Percentiles rank a stretch among this genome's conserved stretches.
Evolutionary conservation across 2,797 vertebrate genomes (phyloP).

Genomic region (Hylomyscus alleni): DNA sequence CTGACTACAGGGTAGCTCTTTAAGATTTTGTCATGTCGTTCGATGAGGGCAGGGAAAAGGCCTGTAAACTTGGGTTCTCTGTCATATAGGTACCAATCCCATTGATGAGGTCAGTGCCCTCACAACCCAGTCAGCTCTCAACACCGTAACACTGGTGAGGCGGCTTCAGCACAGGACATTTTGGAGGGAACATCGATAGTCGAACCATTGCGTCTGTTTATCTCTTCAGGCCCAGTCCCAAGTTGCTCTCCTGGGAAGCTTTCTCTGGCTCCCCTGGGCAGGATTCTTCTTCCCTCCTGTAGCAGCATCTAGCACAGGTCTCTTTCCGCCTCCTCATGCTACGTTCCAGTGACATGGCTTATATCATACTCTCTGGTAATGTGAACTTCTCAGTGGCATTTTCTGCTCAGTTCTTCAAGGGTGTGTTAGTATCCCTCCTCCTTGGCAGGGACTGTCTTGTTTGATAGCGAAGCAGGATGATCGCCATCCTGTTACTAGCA

Average conservation of each 20-base stretch:
- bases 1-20: neutral
- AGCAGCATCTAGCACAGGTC: neutral
- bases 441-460: neutral
- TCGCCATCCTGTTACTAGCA: conserved; percentile 7
- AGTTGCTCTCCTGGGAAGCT: neutral
- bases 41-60: neutral
- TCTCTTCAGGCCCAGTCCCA: neutral
- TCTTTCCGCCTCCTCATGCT: neutral
- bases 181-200: neutral
- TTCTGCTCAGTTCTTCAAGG: neutral
- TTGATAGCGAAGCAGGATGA: conserved; percentile 31
- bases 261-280: neutral
- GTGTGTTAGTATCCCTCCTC: neutral
- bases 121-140: neutral
- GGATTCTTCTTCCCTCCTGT: neutral
- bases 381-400: neutral
- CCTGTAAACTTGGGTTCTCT: neutral
- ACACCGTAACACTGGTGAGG: too few species aligned
- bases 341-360: neutral
- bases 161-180: neutral
- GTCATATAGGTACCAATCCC: neutral
- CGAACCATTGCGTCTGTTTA: neutral
- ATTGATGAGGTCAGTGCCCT: neutral
- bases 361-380: neutral
- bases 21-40: neutral